These are phyloP conservation scores for Mesorhabditis belari DNA, from an alignment of 2,888 invertebrate species.

Conservation along the genomic window DNA sequence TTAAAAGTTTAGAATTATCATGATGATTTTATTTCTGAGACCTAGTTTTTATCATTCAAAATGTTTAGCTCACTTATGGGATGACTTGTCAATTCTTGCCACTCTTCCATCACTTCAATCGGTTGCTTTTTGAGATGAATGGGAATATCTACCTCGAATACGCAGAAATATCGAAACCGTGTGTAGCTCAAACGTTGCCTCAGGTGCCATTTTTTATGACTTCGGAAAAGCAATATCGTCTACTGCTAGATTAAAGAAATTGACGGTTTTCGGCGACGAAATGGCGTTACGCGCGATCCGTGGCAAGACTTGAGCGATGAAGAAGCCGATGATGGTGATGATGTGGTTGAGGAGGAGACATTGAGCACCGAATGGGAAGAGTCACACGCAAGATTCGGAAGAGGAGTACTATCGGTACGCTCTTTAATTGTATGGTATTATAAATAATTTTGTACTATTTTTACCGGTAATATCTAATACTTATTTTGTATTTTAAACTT, in stretches of 20 bases:
- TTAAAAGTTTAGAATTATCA: too few species aligned
- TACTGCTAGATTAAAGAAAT: background rate
- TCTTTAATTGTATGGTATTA: too few species aligned
- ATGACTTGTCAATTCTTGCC: background rate
- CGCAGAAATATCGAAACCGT: background rate
- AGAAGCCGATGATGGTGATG: too few species aligned
- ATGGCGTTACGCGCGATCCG: slow-evolving; percentile 3
- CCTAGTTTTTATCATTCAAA: background rate
- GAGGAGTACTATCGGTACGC: too few species aligned
- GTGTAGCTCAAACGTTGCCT: background rate
- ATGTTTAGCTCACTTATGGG: background rate
- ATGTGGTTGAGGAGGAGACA: too few species aligned
- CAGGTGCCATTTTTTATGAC: background rate
- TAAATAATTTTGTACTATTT: too few species aligned
- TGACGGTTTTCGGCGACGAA: slow-evolving; percentile 3
- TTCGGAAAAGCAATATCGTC: background rate
- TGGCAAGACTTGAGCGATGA: slow-evolving; percentile 5
- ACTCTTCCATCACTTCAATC: background rate
- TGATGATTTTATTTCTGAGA: too few species aligned
- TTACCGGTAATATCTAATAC: too few species aligned
- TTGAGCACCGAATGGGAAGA: too few species aligned
- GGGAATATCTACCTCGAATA: background rate
- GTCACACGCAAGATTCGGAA: too few species aligned
- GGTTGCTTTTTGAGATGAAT: slow-evolving; percentile 7
- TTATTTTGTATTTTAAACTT: too few species aligned